Evolutionary conservation across 1,140 invertebrate genomes (phyloP).

Genomic region (Drosophila littoralis): DNA sequence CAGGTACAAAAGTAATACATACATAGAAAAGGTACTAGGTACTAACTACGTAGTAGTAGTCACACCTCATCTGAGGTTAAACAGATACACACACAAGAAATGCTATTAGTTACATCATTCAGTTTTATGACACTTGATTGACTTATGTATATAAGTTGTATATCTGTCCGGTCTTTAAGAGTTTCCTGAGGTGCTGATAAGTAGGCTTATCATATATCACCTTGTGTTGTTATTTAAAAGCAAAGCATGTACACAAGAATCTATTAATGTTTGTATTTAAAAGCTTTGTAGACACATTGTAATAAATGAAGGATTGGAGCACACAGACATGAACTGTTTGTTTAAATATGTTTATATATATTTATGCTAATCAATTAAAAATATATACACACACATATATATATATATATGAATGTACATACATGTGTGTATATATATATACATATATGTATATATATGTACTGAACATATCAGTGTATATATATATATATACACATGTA

Average conservation of each 20-base stretch:
- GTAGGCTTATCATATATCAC: not conserved
- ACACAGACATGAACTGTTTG: slow-evolving; percentile 23
- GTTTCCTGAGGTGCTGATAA: slow-evolving; percentile 7
- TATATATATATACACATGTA: slow-evolving; percentile 20
- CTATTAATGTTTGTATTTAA: slow-evolving; percentile 17
- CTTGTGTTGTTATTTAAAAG: slow-evolving; percentile 9
- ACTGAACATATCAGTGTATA: slow-evolving; percentile 7
- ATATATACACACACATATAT: not conserved
- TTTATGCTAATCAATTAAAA: not conserved
- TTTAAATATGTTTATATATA: slow-evolving; percentile 2
- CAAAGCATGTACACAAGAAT: slow-evolving; percentile 13
- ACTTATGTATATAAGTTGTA: not conserved
- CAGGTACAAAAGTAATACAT: slow-evolving; percentile 7
- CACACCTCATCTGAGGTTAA: not conserved
- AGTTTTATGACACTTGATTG: not conserved
- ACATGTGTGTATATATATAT: slow-evolving; percentile 22
- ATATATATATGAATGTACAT: slow-evolving; percentile 23
- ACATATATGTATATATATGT: slow-evolving; percentile 20
- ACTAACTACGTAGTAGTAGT: slow-evolving; percentile 11
- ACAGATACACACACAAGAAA: slow-evolving; percentile 11
- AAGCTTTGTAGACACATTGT: slow-evolving; percentile 30
- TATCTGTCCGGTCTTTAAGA: not conserved
- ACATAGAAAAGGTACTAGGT: slow-evolving; percentile 12
- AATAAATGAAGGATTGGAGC: slow-evolving; percentile 24
- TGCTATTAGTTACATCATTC: not conserved